Evolutionary conservation across 2,113 vertebrate genomes (phyloP).

Genomic region (Gyps fulvus): DNA sequence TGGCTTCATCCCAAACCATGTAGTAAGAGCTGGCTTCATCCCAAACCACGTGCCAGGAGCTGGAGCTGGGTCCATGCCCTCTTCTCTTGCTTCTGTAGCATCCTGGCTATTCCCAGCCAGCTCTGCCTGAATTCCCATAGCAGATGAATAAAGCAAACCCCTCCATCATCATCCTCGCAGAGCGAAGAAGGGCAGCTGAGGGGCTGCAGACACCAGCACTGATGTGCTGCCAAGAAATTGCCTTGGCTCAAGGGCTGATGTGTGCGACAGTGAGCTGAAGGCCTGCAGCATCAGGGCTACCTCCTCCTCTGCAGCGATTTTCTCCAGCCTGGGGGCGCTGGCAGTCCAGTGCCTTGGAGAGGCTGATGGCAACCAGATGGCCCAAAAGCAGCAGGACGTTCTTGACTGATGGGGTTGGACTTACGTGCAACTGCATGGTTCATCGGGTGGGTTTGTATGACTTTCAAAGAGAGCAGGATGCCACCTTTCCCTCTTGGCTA

Average conservation of each 20-base stretch:
- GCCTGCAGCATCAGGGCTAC: not conserved
- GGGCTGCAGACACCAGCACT: not conserved
- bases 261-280: not conserved
- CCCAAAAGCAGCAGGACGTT: fast-evolving
- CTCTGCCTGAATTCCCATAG: not conserved
- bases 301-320: not conserved
- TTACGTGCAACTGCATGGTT: fast-evolving
- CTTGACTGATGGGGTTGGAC: not conserved
- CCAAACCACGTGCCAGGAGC: not conserved
- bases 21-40: not conserved
- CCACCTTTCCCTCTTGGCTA: not conserved
- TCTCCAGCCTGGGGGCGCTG: fast-evolving
- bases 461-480: not conserved
- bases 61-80: not conserved
- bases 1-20: not conserved
- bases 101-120: not conserved
- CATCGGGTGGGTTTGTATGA: not conserved
- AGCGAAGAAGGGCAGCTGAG: not conserved
- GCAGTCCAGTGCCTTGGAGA: not conserved
- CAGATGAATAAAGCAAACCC: not conserved
- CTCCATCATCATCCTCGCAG: not conserved
- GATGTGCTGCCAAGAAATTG: not conserved
- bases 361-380: not conserved
- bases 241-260: not conserved
- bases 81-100: not conserved